These are phyloP conservation scores for Tineola bisselliella DNA, from an alignment of 2,888 invertebrate genomes.

Conservation along the genomic window DNA sequence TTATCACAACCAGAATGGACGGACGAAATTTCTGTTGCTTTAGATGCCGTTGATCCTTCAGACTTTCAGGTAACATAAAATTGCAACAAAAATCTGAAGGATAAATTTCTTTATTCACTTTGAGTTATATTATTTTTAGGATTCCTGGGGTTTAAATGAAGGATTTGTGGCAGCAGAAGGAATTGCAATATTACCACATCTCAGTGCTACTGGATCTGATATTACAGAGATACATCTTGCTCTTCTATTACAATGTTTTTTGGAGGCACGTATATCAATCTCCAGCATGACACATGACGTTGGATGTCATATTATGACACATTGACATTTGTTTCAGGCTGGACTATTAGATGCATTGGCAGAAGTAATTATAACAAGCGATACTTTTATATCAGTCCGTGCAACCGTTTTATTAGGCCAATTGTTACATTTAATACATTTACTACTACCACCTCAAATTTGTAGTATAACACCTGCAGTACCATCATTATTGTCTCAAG, in stretches of 20 bases:
- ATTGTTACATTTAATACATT: constrained; percentile 86
- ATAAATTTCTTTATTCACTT: too few species aligned
- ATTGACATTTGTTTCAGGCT: constrained; percentile 40
- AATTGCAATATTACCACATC: constrained; percentile 82
- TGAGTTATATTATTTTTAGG: constrained; percentile 39
- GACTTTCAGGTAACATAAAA: constrained; percentile 67
- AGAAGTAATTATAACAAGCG: constrained; percentile 90
- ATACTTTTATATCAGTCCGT: constrained; percentile 89
- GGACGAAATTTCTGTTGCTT: constrained; percentile 88
- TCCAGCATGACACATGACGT: too few species aligned
- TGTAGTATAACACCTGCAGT: constrained; percentile 85
- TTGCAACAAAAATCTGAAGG: neutral
- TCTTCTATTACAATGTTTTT: constrained; percentile 85
- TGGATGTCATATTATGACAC: too few species aligned
- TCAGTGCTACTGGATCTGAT: constrained; percentile 87
- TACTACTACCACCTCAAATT: constrained; percentile 86
- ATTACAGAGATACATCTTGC: constrained; percentile 92
- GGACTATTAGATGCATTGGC: constrained; percentile 89
- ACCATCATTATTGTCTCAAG: constrained; percentile 83
- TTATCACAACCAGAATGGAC: constrained; percentile 92
- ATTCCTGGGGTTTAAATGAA: constrained; percentile 89
- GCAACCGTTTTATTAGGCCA: constrained; percentile 91
- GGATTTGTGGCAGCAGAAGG: constrained; percentile 97
- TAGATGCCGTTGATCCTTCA: constrained; percentile 89
- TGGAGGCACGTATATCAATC: constrained; percentile 71